Conservation (phyloP, 2,113 vertebrate species). For the Carassius auratus region DNA sequence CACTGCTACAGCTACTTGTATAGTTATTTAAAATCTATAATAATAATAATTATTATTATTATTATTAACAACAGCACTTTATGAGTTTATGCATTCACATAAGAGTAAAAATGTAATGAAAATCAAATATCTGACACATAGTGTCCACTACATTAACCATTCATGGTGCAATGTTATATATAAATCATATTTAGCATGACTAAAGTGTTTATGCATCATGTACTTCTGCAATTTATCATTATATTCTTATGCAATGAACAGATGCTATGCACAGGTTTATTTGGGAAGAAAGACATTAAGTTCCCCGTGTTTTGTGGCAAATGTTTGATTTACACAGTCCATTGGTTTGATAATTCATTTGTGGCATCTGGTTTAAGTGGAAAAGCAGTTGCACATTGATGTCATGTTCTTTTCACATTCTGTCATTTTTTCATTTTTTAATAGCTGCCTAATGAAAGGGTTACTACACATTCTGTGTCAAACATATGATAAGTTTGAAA, state of each 20-base stretch:
- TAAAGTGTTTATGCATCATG: not conserved
- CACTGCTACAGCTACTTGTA: too few relatives aligned
- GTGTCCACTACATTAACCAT: too few relatives aligned
- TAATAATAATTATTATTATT: too few relatives aligned
- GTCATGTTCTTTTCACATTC: not conserved
- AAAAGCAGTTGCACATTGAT: not conserved
- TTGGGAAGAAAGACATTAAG: not conserved
- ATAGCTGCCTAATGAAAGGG: not conserved
- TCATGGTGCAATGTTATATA: too few relatives aligned
- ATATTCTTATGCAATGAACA: not conserved
- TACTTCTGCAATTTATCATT: not conserved
- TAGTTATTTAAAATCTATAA: too few relatives aligned
- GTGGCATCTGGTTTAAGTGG: not conserved
- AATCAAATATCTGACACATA: too few relatives aligned
- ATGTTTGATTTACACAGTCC: not conserved
- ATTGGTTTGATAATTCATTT: not conserved
- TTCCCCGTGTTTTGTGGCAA: not conserved
- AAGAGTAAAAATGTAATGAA: too few relatives aligned
- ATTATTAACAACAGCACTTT: too few relatives aligned
- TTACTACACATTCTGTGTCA: not conserved
- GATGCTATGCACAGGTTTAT: not conserved
- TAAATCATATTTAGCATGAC: too few relatives aligned
- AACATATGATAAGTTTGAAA: not conserved
- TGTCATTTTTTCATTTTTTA: not conserved
- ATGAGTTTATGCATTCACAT: too few relatives aligned